phyloP scores from a whole-genome alignment of 2,888 invertebrate species.

The Netelia inedita region DNA sequence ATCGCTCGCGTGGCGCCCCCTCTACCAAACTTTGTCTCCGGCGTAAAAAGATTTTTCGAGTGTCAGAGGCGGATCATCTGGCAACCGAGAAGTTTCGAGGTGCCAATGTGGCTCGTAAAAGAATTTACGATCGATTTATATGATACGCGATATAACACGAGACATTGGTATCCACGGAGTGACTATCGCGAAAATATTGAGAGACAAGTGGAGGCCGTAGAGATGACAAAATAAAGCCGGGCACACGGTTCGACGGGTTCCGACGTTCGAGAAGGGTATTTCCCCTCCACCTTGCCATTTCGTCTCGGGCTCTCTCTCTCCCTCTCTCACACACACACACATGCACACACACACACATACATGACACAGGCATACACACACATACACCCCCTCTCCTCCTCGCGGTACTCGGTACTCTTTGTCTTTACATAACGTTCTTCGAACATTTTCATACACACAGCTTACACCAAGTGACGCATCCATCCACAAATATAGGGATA shows the following conservation, averaged over 20 bases:
- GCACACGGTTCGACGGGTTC: not conserved
- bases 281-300: not conserved
- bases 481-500: too few relatives aligned
- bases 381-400: not conserved
- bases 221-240: not conserved
- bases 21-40: not conserved
- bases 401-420: not conserved
- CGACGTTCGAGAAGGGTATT: not conserved
- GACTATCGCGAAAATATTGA: too few relatives aligned
- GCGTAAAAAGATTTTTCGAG: not conserved
- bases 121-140: too few relatives aligned
- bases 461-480: too few relatives aligned
- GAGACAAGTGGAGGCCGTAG: not conserved
- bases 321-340: not conserved
- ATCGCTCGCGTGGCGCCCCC: constrained; percentile 46
- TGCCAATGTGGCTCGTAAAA: too few relatives aligned
- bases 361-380: not conserved
- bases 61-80: not conserved
- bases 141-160: too few relatives aligned
- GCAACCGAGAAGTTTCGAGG: too few relatives aligned
- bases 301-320: not conserved
- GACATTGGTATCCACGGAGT: too few relatives aligned
- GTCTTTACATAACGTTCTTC: not conserved
- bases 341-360: not conserved
- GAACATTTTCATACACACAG: constrained; percentile 11